These are phyloP conservation scores for Ornithoptera priamus DNA, from an alignment of 2,888 invertebrate species.

Conservation along the genomic window DNA sequence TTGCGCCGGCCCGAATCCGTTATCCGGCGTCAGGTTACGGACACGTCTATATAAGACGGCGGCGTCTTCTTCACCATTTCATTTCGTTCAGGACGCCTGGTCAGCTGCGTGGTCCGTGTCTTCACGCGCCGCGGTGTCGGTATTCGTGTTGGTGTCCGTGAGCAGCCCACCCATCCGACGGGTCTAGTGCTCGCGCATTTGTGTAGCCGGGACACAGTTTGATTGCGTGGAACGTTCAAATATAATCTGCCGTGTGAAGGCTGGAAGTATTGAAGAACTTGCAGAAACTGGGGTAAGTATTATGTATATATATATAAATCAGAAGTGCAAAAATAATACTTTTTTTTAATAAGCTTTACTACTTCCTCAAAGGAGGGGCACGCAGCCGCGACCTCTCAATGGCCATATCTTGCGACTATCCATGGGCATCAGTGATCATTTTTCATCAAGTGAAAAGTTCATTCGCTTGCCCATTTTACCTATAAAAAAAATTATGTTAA, in stretches of 20 bases:
- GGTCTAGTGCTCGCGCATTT: constrained; percentile 60
- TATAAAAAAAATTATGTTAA: no score
- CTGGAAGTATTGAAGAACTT: constrained; percentile 52
- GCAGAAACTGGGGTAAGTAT: constrained; percentile 35
- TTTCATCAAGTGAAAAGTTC: no score
- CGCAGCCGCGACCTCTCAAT: no score
- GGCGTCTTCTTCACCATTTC: constrained; percentile 79
- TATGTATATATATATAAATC: neutral
- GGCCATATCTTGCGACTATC: no score
- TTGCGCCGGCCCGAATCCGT: constrained; percentile 63
- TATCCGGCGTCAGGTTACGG: constrained; percentile 80
- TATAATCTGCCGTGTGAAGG: constrained; percentile 54
- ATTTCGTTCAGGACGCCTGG: constrained; percentile 75
- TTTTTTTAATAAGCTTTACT: no score
- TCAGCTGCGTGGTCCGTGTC: constrained; percentile 59
- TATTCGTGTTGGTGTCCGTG: constrained; percentile 52
- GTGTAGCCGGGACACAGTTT: constrained; percentile 60
- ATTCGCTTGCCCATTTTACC: no score
- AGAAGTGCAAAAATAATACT: neutral
- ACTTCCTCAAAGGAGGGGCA: no score
- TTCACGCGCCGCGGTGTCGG: constrained; percentile 40
- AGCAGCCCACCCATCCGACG: constrained; percentile 46
- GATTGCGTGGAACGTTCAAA: constrained; percentile 68
- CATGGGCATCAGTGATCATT: no score
- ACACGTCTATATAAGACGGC: constrained; percentile 78